Conservation (phyloP, 2,888 invertebrate genomes). For the Sphecodes monilicornis region DNA sequence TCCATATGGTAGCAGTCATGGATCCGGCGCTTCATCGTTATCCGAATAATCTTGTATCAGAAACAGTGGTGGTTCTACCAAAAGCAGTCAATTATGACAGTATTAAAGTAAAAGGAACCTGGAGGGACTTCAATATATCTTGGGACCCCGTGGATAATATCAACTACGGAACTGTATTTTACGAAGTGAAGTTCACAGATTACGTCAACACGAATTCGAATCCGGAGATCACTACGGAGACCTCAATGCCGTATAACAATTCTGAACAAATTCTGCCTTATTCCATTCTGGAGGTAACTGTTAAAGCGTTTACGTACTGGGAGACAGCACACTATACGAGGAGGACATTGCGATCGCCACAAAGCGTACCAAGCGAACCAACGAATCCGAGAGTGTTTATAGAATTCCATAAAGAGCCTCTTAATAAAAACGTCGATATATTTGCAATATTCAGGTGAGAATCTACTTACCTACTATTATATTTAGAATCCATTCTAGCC, state of each 20-base stretch:
- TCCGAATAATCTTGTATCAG: slow-evolving; percentile 86
- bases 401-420: slow-evolving; percentile 84
- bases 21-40: slow-evolving; percentile 89
- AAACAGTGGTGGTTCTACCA: slow-evolving; percentile 89
- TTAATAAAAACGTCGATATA: slow-evolving; percentile 78
- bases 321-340: slow-evolving; percentile 89
- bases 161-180: slow-evolving; percentile 93
- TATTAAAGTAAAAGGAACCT: slow-evolving; percentile 90
- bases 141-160: slow-evolving; percentile 92
- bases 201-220: slow-evolving; percentile 87
- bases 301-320: slow-evolving; percentile 95
- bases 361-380: slow-evolving; percentile 92
- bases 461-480: not conserved
- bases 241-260: slow-evolving; percentile 82
- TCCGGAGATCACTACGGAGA: slow-evolving; percentile 80
- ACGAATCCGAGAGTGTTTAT: slow-evolving; percentile 91
- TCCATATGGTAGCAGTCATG: slow-evolving; percentile 90
- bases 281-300: slow-evolving; percentile 89
- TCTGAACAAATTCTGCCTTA: slow-evolving; percentile 88
- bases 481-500: not conserved
- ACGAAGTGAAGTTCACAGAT: slow-evolving; percentile 90
- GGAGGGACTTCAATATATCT: slow-evolving; percentile 92
- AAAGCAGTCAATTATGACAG: slow-evolving; percentile 88
- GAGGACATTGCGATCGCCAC: slow-evolving; percentile 90
- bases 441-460: slow-evolving; percentile 77